Percentiles rank a stretch among this genome's conserved stretches.
Evolutionary conservation across 2,113 vertebrate species (phyloP).

Genomic region (Spilogale gracilis): DNA sequence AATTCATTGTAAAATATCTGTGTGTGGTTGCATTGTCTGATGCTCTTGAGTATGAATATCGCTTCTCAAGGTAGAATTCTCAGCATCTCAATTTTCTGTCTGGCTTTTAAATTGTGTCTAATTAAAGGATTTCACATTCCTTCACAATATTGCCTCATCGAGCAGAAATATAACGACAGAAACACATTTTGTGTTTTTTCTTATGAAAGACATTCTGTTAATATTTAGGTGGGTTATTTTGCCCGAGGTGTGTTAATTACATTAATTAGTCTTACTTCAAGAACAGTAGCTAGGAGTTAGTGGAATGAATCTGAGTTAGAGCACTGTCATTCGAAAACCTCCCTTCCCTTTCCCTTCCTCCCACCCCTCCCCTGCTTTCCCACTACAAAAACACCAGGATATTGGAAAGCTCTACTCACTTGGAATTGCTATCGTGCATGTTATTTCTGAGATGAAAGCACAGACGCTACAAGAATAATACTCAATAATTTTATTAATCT

Average conservation of each 20-base stretch:
- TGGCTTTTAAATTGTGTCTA: constrained; percentile 85
- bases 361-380: neutral
- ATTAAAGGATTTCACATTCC: constrained; percentile 87
- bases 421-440: neutral
- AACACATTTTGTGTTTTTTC: constrained; percentile 48
- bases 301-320: constrained; percentile 56
- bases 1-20: constrained; percentile 82
- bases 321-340: constrained; percentile 8
- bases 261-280: constrained; percentile 77
- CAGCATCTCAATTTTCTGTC: constrained; percentile 84
- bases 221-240: constrained; percentile 72
- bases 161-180: constrained; percentile 72
- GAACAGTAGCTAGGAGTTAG: constrained; percentile 62
- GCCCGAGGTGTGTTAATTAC: constrained; percentile 63
- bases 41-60: constrained; percentile 80
- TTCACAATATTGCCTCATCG: constrained; percentile 81
- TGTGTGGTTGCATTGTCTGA: constrained; percentile 80
- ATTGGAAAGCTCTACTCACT: neutral
- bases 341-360: neutral
- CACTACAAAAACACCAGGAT: neutral
- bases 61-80: constrained; percentile 86
- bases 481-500: constrained; percentile 57
- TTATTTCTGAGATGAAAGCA: neutral
- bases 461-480: constrained; percentile 45
- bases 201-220: constrained; percentile 74